phyloP scores from a whole-genome alignment of 2,888 invertebrate genomes.

The Nephrotoma appendiculata region DNA sequence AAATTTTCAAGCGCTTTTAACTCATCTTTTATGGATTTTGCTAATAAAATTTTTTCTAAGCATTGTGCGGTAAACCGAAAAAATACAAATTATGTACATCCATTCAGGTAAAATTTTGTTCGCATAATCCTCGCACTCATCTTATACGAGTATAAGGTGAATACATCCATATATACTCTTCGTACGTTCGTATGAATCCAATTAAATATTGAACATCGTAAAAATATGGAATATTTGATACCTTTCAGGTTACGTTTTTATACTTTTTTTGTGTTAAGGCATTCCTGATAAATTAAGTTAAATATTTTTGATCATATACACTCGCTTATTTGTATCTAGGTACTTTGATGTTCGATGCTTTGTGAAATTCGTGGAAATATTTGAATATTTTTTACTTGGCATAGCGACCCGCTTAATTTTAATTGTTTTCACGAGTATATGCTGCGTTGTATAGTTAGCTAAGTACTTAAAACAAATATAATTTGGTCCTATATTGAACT shows the following conservation, averaged over 20 bases:
- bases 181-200: not conserved
- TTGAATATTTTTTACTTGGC: too few relatives aligned
- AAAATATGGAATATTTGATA: not conserved
- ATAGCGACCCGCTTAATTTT: too few relatives aligned
- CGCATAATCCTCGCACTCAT: not conserved
- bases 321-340: not conserved
- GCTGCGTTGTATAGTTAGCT: too few relatives aligned
- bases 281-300: not conserved
- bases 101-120: not conserved
- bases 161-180: not conserved
- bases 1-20: not conserved
- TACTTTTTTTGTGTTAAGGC: not conserved
- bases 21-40: not conserved
- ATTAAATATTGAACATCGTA: not conserved
- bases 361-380: too few relatives aligned
- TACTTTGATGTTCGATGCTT: not conserved
- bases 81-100: not conserved
- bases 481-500: not conserved
- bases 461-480: not conserved
- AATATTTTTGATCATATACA: not conserved
- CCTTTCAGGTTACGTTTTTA: not conserved
- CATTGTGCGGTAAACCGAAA: not conserved
- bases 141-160: not conserved
- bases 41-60: not conserved
- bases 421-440: too few relatives aligned